Base-by-base conservation (phyloP, 2,888 invertebrate genomes). In the Eremobia ochroleuca region DNA sequence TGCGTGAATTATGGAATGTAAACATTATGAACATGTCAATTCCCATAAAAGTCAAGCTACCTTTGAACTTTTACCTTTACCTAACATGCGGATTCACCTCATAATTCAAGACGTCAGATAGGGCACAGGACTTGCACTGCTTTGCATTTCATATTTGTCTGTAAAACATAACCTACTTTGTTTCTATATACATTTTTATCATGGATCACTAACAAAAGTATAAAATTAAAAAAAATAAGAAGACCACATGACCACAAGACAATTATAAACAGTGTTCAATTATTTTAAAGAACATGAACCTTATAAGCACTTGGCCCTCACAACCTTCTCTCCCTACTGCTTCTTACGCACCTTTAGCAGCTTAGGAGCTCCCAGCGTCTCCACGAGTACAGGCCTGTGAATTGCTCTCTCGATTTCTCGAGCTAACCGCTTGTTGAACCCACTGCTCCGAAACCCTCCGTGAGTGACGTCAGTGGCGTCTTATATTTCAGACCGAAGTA, bases 321-420 rank as follows among this genome's bases (percentile, higher is more conserved):
- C 90, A 85, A 95, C 92, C 83, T 89, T 95, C 1, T 82, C 91
- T 0, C 96, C 96, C 2, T 93, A 96, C 72, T 95, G 95, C 43
- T 92, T 92, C 79, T 93, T 94, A 0, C 87, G 83, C 0, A 96
- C 88, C 93, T 94, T 37, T 37, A 37, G 96, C 70, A 95, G 78
- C 66, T 92, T 93, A 6, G 87, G n/a, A n/a, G n/a, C n/a, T 2
- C 91, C 94, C 0, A 89, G 61, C 72, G 95, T 91, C 0, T 93
- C 93, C 3, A 37, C 37, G 37, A 37, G 9, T 0, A 94, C 92
- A 0, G 92, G 89, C 13, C 81, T 86, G 0, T 88, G 18, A 0
- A 88, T 73, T 0, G 88, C 15, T 3, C 65, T 61, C 66, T 92
- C 90, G 4, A 96, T 40, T 77, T 96, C 96, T 0, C 61, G 28